These are phyloP conservation scores for Rotaria socialis DNA, from an alignment of 2,888 invertebrate species.

Conservation along the genomic window DNA sequence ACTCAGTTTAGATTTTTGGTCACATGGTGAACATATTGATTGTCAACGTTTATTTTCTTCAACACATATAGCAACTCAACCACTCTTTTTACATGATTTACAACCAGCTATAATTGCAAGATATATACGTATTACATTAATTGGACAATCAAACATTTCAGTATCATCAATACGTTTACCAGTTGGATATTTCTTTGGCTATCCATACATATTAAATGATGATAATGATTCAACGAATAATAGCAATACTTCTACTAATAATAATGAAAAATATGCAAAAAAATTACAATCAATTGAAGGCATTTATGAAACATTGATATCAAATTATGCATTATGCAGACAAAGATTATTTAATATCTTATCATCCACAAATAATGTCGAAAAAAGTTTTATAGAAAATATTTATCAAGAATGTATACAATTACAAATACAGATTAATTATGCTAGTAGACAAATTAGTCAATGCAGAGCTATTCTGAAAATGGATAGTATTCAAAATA, in stretches of 20 bases:
- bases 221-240: slow-evolving; percentile 60
- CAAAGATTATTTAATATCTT: background rate
- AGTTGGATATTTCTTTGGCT: slow-evolving; percentile 38
- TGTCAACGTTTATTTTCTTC: slow-evolving; percentile 77
- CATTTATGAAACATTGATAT: background rate
- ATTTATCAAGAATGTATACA: slow-evolving; percentile 14
- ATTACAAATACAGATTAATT: slow-evolving; percentile 23
- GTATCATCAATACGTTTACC: slow-evolving; percentile 44
- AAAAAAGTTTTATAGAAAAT: background rate
- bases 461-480: background rate
- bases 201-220: slow-evolving; percentile 47
- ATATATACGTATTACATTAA: slow-evolving; percentile 72
- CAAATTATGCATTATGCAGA: slow-evolving; percentile 24
- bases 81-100: slow-evolving; percentile 78
- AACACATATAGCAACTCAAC: slow-evolving; percentile 78
- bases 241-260: background rate
- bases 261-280: background rate
- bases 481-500: background rate
- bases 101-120: slow-evolving; percentile 83
- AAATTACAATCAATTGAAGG: background rate
- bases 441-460: background rate
- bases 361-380: background rate
- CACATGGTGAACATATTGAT: slow-evolving; percentile 77
- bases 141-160: slow-evolving; percentile 38
- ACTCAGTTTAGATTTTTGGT: slow-evolving; percentile 82